Percentiles rank a stretch among this genome's conserved stretches.
Evolutionary conservation across 2,113 vertebrate genomes (phyloP).

Genomic region (Suncus etruscus): DNA sequence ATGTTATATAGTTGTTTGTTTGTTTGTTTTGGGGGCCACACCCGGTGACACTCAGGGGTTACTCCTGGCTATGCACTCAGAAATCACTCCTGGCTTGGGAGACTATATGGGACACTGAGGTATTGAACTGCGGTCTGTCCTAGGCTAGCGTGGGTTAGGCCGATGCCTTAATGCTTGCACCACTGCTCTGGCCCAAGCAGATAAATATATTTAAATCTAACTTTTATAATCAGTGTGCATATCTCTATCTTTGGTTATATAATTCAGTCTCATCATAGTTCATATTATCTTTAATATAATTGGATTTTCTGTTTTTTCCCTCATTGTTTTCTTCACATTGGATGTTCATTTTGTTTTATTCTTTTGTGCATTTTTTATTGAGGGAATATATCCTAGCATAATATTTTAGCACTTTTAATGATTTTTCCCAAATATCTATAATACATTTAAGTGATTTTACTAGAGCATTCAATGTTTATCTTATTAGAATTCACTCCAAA

Average conservation of each 20-base stretch:
- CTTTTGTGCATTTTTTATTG: not conserved
- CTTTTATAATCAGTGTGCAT: not conserved
- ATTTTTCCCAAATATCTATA: not conserved
- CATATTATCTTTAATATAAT: not conserved
- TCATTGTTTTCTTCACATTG: not conserved
- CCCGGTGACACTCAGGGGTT: too few relatives aligned
- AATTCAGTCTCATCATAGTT: not conserved
- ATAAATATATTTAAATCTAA: not conserved
- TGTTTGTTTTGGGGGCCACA: too few relatives aligned
- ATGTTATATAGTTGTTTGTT: too few relatives aligned
- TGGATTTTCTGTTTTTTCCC: not conserved
- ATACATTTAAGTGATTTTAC: not conserved
- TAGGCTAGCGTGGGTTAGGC: too few relatives aligned
- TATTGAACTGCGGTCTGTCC: too few relatives aligned
- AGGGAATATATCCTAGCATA: not conserved
- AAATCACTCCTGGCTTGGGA: too few relatives aligned
- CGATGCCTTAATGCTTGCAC: too few relatives aligned
- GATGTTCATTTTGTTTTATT: not conserved
- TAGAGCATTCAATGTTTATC: not conserved
- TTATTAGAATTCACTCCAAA: not conserved
- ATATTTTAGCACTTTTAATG: not conserved
- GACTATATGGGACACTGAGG: too few relatives aligned
- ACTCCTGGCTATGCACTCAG: too few relatives aligned
- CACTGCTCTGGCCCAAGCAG: not conserved
- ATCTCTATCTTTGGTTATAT: not conserved